Evolutionary conservation across 2,888 invertebrate genomes (phyloP).

Genomic region (Chalcosyrphus nemorum): DNA sequence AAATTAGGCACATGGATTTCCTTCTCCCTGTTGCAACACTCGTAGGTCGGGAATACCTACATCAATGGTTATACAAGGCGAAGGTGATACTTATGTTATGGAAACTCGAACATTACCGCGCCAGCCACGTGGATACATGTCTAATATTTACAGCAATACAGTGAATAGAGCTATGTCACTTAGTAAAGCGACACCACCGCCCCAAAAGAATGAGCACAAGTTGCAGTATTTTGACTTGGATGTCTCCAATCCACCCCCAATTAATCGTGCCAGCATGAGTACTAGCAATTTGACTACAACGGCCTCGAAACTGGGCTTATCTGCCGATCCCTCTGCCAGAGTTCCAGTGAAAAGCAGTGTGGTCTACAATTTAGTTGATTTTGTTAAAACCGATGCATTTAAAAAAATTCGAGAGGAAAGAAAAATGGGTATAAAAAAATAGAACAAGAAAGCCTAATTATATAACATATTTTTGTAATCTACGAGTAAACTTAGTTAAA

Average conservation of each 20-base stretch:
- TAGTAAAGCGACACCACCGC: constrained; percentile 64
- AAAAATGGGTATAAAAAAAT: constrained; percentile 78
- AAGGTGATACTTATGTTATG: constrained; percentile 75
- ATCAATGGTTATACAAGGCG: constrained; percentile 78
- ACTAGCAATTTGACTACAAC: constrained; percentile 77
- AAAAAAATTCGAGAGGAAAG: constrained; percentile 90
- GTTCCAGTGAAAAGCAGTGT: constrained; percentile 83
- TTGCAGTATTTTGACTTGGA: constrained; percentile 95
- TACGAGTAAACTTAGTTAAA: constrained; percentile 25
- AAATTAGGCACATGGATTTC: constrained; percentile 16
- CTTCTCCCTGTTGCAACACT: constrained; percentile 65
- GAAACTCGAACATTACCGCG: constrained; percentile 80
- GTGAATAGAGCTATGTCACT: constrained; percentile 47
- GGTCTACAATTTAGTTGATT: constrained; percentile 96
- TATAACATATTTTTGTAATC: background rate
- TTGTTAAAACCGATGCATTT: constrained; percentile 96
- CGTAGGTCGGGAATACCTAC: constrained; percentile 79
- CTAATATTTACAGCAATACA: constrained; percentile 58
- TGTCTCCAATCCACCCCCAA: constrained; percentile 83
- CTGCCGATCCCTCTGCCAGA: constrained; percentile 81
- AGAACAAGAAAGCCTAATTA: background rate
- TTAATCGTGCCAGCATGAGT: constrained; percentile 79
- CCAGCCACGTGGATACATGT: constrained; percentile 75
- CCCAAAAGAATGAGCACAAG: constrained; percentile 78
- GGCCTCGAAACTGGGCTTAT: constrained; percentile 75